Evolutionary conservation across 2,113 vertebrate species (phyloP), one percentile per base, ranked within the genome.

Genomic region (Odontesthes bonariensis): DNA sequence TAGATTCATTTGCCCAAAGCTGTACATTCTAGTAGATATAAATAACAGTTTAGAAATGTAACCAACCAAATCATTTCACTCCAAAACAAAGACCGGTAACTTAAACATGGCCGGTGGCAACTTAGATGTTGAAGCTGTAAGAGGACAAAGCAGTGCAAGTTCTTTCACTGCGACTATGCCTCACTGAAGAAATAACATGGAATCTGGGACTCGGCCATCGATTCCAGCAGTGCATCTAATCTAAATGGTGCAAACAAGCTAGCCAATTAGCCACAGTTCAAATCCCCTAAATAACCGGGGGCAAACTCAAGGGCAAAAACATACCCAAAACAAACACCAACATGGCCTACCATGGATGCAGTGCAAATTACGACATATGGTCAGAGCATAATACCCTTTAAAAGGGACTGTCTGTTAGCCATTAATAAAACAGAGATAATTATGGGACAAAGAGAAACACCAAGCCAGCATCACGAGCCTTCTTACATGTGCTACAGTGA

Each of bases 201-300:
- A 81, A 86, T 85, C 82, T 88, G 82, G 84, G 88, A 82, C 73
- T 80, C 69, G 16, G 82, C 72, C 49, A 78, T 91, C 57, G 67
- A 90, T 91, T 89, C 92, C 90, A 88, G 84, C 86, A 85, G 86
- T 90, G 89, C 84, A 83, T 89, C 91, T 85, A 91, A 91, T 91
- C 80, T 91, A 84, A 88, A 88, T 72, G 72, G 69, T 72, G 85
- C 85, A 86, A 91, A 86, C 83, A 83, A 69, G 81, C 87, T 51
- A 70, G 77, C 86, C 78, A 90, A 91, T 93, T 92, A 90, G 88
- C 77, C 77, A 89, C 63, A 85, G 88, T 90, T 92, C 91, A 89
- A 81, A 67, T 79, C 78, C 81, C 79, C 70, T 79, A 89, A 93
- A 92, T 87, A 92, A 88, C 85, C 87, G 75, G 79, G 81, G 75